phyloP scores from a whole-genome alignment of 2,113 vertebrate species.

The Perca fluviatilis region DNA sequence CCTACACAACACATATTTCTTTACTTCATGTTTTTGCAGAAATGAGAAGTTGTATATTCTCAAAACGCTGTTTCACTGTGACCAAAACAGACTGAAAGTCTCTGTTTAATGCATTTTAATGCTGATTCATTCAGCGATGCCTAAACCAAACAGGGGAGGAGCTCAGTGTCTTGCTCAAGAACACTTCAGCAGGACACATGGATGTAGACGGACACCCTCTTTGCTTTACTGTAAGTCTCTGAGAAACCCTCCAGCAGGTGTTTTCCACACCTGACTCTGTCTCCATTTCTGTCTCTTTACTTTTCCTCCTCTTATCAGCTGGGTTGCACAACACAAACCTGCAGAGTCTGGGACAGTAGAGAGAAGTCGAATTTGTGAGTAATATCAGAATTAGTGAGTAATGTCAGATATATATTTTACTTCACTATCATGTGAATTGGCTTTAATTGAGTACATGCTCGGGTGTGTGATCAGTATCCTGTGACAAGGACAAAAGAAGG shows the following conservation, averaged over 20 bases:
- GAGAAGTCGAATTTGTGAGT: background rate
- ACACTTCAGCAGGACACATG: conserved; percentile 1
- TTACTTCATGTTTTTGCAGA: background rate
- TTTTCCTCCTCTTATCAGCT: conserved; percentile 63
- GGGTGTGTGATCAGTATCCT: too few species aligned
- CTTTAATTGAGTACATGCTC: background rate
- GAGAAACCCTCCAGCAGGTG: conserved; percentile 48
- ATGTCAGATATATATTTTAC: background rate
- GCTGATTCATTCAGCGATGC: background rate
- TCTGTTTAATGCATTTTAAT: background rate
- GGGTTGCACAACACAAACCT: conserved; percentile 31
- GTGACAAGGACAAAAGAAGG: background rate
- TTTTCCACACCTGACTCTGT: conserved; percentile 23
- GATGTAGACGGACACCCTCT: background rate
- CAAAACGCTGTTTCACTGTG: conserved; percentile 43
- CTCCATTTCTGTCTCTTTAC: conserved; percentile 26
- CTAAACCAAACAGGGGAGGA: background rate
- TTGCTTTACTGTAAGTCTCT: conserved; percentile 15
- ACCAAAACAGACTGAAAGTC: background rate
- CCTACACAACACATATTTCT: background rate
- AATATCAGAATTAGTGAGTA: conserved; percentile 4
- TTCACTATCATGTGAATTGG: background rate
- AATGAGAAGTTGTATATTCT: conserved; percentile 15
- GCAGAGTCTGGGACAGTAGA: background rate
- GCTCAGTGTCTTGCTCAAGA: background rate